Evolutionary conservation across 2,888 invertebrate species (phyloP).

Genomic region (Cephonodes hylas): DNA sequence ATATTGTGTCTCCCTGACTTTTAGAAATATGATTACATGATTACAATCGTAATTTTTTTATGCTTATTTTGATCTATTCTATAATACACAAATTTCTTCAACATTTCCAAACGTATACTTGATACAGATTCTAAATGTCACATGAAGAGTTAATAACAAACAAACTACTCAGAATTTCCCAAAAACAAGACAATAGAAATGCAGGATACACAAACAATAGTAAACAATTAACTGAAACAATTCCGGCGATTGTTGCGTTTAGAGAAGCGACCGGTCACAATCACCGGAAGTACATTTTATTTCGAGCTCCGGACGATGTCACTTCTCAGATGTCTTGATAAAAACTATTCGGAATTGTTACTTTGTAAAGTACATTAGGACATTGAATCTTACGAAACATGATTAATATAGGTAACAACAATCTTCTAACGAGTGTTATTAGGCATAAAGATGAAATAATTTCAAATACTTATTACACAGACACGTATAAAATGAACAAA

Average conservation of each 20-base stretch:
- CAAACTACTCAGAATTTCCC: constrained; percentile 6
- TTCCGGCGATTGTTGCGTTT: constrained; percentile 55
- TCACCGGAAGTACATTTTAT: constrained; percentile 48
- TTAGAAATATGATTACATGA: no score
- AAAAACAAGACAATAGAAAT: constrained; percentile 18
- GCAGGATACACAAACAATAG: constrained; percentile 48
- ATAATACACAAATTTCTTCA: neutral
- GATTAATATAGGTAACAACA: no score
- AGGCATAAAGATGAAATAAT: no score
- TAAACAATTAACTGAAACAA: constrained; percentile 44
- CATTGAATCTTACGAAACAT: neutral
- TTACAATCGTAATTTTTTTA: no score
- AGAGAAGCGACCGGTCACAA: constrained; percentile 43
- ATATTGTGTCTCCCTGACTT: neutral
- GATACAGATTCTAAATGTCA: neutral
- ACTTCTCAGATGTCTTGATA: constrained; percentile 25
- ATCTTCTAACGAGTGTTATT: no score
- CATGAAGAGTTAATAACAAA: neutral
- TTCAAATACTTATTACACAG: no score
- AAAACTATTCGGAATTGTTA: neutral
- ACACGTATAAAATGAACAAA: no score
- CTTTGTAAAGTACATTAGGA: neutral
- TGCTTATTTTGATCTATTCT: no score
- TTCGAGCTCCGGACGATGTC: constrained; percentile 22
- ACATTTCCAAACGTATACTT: neutral